Evolutionary conservation across 2,888 invertebrate genomes (phyloP).

Genomic region (Stenurella melanura): DNA sequence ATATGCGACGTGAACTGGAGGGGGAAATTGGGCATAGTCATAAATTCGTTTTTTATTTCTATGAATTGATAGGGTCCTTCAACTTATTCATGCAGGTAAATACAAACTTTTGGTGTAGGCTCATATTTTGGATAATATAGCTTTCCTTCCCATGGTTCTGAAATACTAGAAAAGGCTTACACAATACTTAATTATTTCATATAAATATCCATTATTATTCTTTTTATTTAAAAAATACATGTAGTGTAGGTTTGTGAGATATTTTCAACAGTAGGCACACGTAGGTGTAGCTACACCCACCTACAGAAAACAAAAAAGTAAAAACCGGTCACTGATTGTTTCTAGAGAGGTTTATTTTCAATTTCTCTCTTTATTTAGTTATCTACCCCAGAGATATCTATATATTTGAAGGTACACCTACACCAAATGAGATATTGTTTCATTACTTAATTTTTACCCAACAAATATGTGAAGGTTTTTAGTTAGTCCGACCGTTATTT

Average conservation of each 20-base stretch:
- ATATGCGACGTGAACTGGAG: slow-evolving; percentile 23
- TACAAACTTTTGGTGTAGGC: neutral
- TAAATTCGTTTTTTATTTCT: neutral
- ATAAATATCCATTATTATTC: too few species aligned
- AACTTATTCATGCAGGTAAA: neutral
- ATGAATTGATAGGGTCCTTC: slow-evolving; percentile 3
- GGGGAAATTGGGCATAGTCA: slow-evolving; percentile 7
- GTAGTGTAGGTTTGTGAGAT: neutral
- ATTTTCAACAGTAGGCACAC: neutral
- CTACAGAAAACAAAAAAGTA: neutral
- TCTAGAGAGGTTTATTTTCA: neutral
- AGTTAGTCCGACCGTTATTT: too few species aligned
- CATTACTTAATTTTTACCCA: too few species aligned
- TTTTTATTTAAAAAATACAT: neutral
- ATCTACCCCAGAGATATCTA: too few species aligned
- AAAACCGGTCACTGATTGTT: neutral
- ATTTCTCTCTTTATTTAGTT: too few species aligned
- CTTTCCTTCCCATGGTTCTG: too few species aligned
- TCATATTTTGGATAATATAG: too few species aligned
- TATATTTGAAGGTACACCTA: too few species aligned
- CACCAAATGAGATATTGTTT: too few species aligned
- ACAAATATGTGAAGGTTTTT: too few species aligned
- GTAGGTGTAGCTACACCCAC: neutral
- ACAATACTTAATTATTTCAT: too few species aligned
- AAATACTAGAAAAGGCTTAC: too few species aligned